Evolutionary conservation across 2,888 invertebrate species (phyloP).

Genomic region (Drosophila kokeensis): DNA sequence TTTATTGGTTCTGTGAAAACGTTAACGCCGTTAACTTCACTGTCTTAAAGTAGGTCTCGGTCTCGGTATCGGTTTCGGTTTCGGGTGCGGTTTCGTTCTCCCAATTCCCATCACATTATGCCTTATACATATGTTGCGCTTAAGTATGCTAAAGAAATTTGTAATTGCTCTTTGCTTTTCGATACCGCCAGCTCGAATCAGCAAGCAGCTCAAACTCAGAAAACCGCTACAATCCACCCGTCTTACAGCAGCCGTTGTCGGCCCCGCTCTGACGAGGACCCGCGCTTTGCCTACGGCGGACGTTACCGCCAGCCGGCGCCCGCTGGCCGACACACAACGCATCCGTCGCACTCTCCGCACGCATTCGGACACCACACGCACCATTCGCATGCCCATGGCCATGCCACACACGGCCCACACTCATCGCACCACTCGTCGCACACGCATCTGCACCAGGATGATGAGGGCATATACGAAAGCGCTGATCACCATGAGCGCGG

Average conservation of each 20-base stretch:
- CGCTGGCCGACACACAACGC: conserved; percentile 86
- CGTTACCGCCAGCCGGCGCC: conserved; percentile 85
- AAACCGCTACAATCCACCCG: conserved; percentile 86
- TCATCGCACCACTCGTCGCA: conserved; percentile 86
- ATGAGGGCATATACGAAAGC: conserved; percentile 95
- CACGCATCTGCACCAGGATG: conserved; percentile 88
- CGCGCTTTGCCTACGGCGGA: conserved; percentile 91
- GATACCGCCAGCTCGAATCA: conserved; percentile 84
- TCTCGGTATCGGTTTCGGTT: conserved; percentile 19
- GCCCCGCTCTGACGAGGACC: conserved; percentile 89
- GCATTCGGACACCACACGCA: conserved; percentile 86
- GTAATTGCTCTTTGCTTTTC: conserved; percentile 42
- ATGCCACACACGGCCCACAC: conserved; percentile 85
- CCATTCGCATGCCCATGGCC: conserved; percentile 85
- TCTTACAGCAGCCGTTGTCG: conserved; percentile 87
- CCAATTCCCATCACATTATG: conserved; percentile 8
- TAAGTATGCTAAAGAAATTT: conserved; percentile 22
- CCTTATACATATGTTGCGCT: conserved; percentile 2
- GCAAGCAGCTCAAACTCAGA: conserved; percentile 86
- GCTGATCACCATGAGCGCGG: conserved; percentile 90
- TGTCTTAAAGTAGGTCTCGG: conserved; percentile 22
- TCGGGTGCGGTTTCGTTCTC: conserved; percentile 3
- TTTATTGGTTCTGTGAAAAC: not conserved
- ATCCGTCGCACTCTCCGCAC: conserved; percentile 86
- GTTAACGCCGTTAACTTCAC: not conserved